These are phyloP conservation scores for Prunella fulvescens DNA, from an alignment of 2,113 vertebrate genomes.

Conservation along the genomic window DNA sequence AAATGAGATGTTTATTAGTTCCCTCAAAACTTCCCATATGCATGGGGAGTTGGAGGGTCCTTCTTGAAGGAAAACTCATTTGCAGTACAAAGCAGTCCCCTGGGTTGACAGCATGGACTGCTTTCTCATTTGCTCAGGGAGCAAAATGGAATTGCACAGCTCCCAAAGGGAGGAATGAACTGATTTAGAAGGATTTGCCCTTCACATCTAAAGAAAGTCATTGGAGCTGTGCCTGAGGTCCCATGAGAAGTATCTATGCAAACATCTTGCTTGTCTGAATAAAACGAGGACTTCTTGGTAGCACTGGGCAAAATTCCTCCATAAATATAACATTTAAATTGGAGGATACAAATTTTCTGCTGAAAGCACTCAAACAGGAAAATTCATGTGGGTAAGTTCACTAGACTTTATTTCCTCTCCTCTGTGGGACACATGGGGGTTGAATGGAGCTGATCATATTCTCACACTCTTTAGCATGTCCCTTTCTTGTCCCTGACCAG, in stretches of 20 bases:
- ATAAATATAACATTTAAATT: background rate
- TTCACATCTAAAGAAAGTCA: background rate
- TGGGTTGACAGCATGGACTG: fast-evolving
- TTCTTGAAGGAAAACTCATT: background rate
- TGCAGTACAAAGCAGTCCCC: background rate
- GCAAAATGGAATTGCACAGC: background rate
- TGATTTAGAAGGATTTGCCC: background rate
- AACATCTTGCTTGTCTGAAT: background rate
- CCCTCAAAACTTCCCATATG: background rate
- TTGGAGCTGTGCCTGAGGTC: background rate
- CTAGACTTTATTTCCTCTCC: background rate
- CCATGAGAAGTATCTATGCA: background rate
- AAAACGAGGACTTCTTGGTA: background rate
- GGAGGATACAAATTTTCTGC: background rate
- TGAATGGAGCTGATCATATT: background rate
- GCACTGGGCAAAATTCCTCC: background rate
- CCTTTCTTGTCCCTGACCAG: background rate
- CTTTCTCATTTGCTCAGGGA: background rate
- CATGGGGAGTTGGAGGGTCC: background rate
- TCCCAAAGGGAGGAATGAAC: background rate
- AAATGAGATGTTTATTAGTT: background rate
- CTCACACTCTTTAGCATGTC: fast-evolving
- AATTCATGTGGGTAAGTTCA: background rate
- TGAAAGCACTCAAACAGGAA: background rate
- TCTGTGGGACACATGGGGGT: background rate